Percentiles rank a stretch among this genome's conserved stretches.
phyloP scores from a whole-genome alignment of 2,113 vertebrate genomes.

The Pica pica region DNA sequence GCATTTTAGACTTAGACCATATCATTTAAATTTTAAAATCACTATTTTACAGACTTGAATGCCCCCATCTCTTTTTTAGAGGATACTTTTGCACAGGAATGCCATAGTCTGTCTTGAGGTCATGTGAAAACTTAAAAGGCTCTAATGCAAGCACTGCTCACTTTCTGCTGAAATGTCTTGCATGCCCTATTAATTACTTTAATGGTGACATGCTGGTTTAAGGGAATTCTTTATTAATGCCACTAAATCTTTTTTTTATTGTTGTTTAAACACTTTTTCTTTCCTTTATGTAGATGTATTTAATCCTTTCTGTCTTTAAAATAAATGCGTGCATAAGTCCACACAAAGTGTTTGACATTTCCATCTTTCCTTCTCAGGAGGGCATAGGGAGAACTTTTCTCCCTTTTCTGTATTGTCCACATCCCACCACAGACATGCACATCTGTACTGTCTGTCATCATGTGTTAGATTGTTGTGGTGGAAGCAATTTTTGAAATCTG shows the following conservation, averaged over 20 bases:
- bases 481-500: background rate
- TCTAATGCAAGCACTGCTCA: background rate
- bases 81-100: slow-evolving; percentile 1
- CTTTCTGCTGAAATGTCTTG: slow-evolving; percentile 3
- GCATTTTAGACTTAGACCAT: slow-evolving; percentile 38
- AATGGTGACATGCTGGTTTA: slow-evolving; percentile 66
- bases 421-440: background rate
- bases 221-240: slow-evolving; percentile 69
- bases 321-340: background rate
- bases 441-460: background rate
- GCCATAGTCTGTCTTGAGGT: background rate
- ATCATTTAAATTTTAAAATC: slow-evolving; percentile 67
- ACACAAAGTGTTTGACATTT: background rate
- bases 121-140: slow-evolving; percentile 14
- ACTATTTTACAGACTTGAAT: slow-evolving; percentile 58
- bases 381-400: background rate
- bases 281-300: slow-evolving; percentile 57
- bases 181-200: slow-evolving; percentile 67
- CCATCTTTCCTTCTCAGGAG: background rate
- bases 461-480: background rate
- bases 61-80: slow-evolving; percentile 6
- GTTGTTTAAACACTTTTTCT: slow-evolving; percentile 67
- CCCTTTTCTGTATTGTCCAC: background rate
- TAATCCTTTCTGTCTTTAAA: slow-evolving; percentile 55
- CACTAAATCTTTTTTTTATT: slow-evolving; percentile 70